Evolutionary conservation across 2,113 vertebrate species (phyloP).

Genomic region (Pelecanoides urinatrix): DNA sequence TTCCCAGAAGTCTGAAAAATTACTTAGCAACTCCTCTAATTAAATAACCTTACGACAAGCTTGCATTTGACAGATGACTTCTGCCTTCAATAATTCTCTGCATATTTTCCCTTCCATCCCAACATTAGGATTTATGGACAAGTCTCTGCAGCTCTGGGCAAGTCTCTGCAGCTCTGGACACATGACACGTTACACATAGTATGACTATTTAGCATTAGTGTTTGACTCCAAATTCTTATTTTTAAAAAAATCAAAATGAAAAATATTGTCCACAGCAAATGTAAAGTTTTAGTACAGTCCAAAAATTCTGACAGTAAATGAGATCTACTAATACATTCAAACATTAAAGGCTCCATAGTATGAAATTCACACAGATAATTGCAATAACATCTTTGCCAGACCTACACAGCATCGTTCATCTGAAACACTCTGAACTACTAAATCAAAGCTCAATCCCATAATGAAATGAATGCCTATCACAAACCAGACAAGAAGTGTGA

Average conservation of each 20-base stretch:
- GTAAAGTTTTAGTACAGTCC: not conserved
- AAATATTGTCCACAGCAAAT: not conserved
- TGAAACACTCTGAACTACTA: not conserved
- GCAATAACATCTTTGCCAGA: not conserved
- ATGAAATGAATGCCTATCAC: not conserved
- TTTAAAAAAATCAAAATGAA: not conserved
- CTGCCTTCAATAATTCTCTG: not conserved
- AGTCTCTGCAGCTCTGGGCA: not conserved
- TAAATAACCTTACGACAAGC: not conserved
- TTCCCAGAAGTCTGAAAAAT: not conserved
- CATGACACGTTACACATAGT: fast-evolving
- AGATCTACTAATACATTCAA: not conserved
- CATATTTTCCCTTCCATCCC: not conserved
- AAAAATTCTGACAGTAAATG: not conserved
- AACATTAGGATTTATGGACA: not conserved
- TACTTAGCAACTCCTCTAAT: not conserved
- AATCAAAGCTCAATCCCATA: not conserved
- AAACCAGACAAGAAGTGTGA: not conserved
- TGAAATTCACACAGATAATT: not conserved
- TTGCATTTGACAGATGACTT: not conserved
- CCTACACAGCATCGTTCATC: not conserved
- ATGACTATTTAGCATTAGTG: not conserved
- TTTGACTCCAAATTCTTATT: not conserved
- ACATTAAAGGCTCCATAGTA: not conserved
- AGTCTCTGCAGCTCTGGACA: not conserved